Evolutionary conservation across 2,797 vertebrate species (phyloP).

Genomic region (Morus bassanus): DNA sequence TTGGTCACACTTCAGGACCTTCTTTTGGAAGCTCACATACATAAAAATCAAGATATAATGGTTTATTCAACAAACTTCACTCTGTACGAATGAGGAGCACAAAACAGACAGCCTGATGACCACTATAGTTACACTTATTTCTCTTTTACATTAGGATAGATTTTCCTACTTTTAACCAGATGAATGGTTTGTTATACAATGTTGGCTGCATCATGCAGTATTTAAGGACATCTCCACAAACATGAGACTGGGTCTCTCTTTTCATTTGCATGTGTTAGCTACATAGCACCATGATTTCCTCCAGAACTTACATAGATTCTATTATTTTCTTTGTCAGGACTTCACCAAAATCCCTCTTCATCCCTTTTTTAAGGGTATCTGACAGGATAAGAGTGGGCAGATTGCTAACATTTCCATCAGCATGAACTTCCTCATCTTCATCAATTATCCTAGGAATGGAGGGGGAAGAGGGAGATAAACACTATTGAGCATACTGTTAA

Average conservation of each 20-base stretch:
- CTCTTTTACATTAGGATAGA: not conserved
- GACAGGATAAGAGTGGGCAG: conserved; percentile 81
- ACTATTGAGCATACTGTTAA: conserved; percentile 48
- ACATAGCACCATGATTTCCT: conserved; percentile 34
- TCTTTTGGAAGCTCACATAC: not conserved
- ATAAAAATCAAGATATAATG: not conserved
- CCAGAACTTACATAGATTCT: conserved; percentile 80
- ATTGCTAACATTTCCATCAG: conserved; percentile 67
- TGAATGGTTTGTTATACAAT: not conserved
- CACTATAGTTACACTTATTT: not conserved
- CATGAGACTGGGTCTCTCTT: not conserved
- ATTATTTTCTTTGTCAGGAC: conserved; percentile 81
- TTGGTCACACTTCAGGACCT: not conserved
- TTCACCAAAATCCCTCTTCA: conserved; percentile 80
- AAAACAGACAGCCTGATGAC: not conserved
- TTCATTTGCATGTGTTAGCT: conserved; percentile 22
- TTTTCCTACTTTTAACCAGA: not conserved
- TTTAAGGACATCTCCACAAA: conserved; percentile 22
- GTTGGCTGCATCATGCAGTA: not conserved
- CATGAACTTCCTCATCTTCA: conserved; percentile 76
- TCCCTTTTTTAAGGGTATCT: conserved; percentile 78
- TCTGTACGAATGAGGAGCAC: not conserved
- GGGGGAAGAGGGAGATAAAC: conserved; percentile 62
- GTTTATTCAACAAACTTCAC: not conserved
- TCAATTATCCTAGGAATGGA: conserved; percentile 76